Evolutionary conservation across 2,888 invertebrate genomes (phyloP), one percentile per base, ranked within the genome.

Genomic region (Colletes collaris): DNA sequence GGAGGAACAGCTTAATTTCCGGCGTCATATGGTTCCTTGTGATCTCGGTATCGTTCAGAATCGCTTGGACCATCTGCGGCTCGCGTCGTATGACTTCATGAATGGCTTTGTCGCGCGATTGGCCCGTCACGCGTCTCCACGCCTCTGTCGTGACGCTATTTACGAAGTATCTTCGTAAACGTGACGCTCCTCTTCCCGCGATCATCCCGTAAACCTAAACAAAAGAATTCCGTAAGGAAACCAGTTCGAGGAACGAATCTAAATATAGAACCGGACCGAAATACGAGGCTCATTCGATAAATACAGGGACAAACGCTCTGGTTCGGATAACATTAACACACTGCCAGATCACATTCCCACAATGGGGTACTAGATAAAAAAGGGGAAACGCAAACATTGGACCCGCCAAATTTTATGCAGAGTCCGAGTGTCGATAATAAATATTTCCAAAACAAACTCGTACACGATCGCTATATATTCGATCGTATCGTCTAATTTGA

Each of bases 21-120:
- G 96, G 96, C 4, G 96, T 96, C 80, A 96, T 92, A 87, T 96
- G 95, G 16, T 92, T 87, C 1, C 94, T 92, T 1, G 94, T 90
- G 13, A 91, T 79, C 37, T 87, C 86, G 3, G 93, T 93, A 50
- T 91, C 84, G 16, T 69, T 44, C 4, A 60, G 37, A 19, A 86
- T 82, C 27, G 40, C 13, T 10, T 55, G 72, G 0, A 11, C 68
- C 8, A 83, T 59, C 35, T 81, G 53, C 0, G 19, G 8, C 10
- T 82, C 50, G 4, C 44, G 35, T 2, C 40, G 35, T 11, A 59
- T 13, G 27, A 69, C 50, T 27, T 5, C 40, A 19, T 67, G 11
- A 7, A 50, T 8, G 35, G 13, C 8, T 46, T 1, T 19, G 3
- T 35, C 7, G 19, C 4, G 35, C 13, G 53, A 27, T 4, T 8